Percentiles rank a stretch among this genome's conserved stretches.
Evolutionary conservation across 2,113 vertebrate genomes (phyloP).

Genomic region (Halichoeres trimaculatus): DNA sequence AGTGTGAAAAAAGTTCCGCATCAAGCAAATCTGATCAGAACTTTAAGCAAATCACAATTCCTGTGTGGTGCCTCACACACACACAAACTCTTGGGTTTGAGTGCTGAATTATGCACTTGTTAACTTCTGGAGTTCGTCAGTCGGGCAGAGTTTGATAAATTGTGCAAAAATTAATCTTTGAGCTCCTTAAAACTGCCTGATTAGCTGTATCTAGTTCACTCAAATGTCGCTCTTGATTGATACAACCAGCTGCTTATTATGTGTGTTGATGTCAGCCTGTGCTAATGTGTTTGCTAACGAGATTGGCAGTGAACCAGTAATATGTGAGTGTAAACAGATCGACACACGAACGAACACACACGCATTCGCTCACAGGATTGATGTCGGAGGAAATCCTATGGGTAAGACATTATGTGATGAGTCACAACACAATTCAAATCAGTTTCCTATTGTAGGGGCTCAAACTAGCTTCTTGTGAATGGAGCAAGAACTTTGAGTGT

Average conservation of each 20-base stretch:
- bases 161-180: constrained; percentile 60
- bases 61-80: not conserved
- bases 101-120: constrained; percentile 53
- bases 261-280: constrained; percentile 70
- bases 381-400: constrained; percentile 55
- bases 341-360: constrained; percentile 10
- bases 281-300: constrained; percentile 78
- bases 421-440: constrained; percentile 32
- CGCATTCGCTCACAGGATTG: constrained; percentile 26
- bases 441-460: constrained; percentile 36
- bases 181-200: constrained; percentile 69
- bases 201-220: constrained; percentile 70
- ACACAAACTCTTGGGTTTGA: constrained; percentile 11
- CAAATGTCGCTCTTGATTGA: constrained; percentile 73
- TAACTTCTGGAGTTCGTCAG: constrained; percentile 44
- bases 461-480: constrained; percentile 52
- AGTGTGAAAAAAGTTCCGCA: not conserved
- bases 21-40: not conserved
- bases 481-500: constrained; percentile 24
- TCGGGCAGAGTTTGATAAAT: constrained; percentile 59
- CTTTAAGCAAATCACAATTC: not conserved
- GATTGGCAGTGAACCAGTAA: constrained; percentile 74
- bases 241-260: constrained; percentile 74
- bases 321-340: constrained; percentile 65
- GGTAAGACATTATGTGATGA: constrained; percentile 65